A percentile compares a stretch with the other conserved stretches of the same genome.
Evolutionary conservation across 2,888 invertebrate species (phyloP).

Genomic region (Chouioia cunea): DNA sequence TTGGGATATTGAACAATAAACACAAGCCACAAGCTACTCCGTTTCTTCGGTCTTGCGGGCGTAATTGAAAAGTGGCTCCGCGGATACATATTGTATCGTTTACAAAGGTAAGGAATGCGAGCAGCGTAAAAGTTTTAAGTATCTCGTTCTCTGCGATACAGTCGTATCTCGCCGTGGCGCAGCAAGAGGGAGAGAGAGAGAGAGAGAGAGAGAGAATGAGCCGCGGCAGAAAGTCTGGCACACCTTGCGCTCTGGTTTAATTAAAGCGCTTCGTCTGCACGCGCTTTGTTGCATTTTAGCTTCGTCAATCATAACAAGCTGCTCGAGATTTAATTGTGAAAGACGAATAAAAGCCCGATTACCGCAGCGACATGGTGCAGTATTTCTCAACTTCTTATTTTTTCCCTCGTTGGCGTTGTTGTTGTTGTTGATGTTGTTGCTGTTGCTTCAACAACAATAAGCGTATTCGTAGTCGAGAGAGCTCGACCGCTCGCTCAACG

Average conservation of each 20-base stretch:
- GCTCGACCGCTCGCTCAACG: slow-evolving; percentile 17
- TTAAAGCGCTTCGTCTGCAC: neutral
- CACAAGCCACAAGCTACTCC: too few species aligned
- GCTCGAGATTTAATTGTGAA: slow-evolving; percentile 11
- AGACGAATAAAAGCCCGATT: neutral
- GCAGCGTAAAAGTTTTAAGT: neutral
- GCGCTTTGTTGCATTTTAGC: neutral
- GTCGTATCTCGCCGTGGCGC: neutral
- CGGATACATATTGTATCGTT: neutral
- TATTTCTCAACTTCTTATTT: too few species aligned
- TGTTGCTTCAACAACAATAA: slow-evolving; percentile 32
- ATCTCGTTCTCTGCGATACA: too few species aligned
- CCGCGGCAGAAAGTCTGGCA: neutral
- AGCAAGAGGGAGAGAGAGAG: neutral
- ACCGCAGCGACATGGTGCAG: too few species aligned
- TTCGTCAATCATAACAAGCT: slow-evolving; percentile 21
- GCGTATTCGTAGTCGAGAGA: slow-evolving; percentile 30
- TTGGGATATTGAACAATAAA: slow-evolving; percentile 16
- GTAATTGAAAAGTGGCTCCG: neutral
- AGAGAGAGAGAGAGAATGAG: neutral
- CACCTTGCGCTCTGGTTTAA: slow-evolving; percentile 3
- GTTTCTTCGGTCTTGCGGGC: neutral
- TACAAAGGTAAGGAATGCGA: neutral
- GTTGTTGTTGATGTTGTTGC: too few species aligned
- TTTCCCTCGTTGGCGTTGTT: neutral